Evolutionary conservation across 2,888 invertebrate genomes (phyloP).

Genomic region (Xylophagus ater): DNA sequence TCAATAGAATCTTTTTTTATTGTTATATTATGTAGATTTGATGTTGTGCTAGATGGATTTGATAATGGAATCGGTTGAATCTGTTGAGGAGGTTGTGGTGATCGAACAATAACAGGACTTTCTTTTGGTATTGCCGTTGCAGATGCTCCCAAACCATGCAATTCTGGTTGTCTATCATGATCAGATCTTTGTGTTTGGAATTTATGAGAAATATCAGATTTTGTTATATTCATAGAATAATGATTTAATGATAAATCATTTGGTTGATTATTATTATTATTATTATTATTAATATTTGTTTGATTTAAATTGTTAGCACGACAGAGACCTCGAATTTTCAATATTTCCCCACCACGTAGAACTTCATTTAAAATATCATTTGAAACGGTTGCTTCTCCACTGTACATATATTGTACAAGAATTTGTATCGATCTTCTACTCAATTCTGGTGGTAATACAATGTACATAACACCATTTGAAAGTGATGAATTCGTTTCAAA

Average conservation of each 20-base stretch:
- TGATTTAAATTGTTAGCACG: no score
- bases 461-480: constrained; percentile 46
- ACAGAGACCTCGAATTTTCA: constrained; percentile 72
- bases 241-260: no score
- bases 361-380: constrained; percentile 75
- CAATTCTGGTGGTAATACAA: constrained; percentile 71
- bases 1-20: constrained; percentile 39
- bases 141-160: constrained; percentile 8
- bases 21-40: constrained; percentile 19
- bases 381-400: constrained; percentile 65
- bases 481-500: constrained; percentile 34
- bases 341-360: constrained; percentile 66
- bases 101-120: constrained; percentile 36
- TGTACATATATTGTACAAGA: constrained; percentile 78
- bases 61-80: constrained; percentile 12
- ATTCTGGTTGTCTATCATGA: constrained; percentile 29
- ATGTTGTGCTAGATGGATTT: constrained; percentile 3
- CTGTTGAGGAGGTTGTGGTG: constrained; percentile 24
- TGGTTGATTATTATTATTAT: not conserved
- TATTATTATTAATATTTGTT: not conserved
- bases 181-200: constrained; percentile 37
- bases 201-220: not conserved
- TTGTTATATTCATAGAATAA: no score
- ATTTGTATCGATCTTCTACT: constrained; percentile 69
- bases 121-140: constrained; percentile 31